Base-by-base conservation (phyloP, 92 coral and sea anemone genomes). In the Porites lobata region DNA sequence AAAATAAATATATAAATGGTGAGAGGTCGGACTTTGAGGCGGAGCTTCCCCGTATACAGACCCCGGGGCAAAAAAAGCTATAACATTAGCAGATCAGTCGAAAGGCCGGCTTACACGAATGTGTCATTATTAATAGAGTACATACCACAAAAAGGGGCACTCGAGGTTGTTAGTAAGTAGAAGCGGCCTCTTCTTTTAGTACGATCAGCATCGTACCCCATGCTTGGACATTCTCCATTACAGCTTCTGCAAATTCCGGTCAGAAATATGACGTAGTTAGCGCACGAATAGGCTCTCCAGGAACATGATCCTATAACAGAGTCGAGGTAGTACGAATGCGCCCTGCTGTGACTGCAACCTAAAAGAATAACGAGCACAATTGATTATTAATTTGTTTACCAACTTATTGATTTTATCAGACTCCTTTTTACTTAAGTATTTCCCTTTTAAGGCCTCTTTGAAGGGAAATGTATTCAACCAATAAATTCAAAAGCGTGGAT, bases 171-270 rank as follows among this genome's bases (percentile, higher is more conserved):
- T 24, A 69, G 68, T 19, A 77, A 22, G 72, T 77, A 86, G 24
- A 76, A 80, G 17, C 38, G 26, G 38, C 84, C 84, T 32, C 67
- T 51, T 18, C 18, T 75, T 18, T 64, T 68, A 11, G 76, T 75
- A 50, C 50, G 72, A 52, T 79, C 84, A 38, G 89, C 90, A 54
- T 79, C 87, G 19, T 79, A 84, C 21, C 95, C 92, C 95, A 92
- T 92, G 1, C 81, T 24, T 9, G 86, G 82, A 67, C 85, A 71
- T 22, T 65, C 79, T 8, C 75, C 79, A 50, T 58, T n/a, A 72
- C 85, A 78, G 6, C 21, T 80, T 7, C 38, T 32, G 77, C 95
- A 92, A 18, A 76, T 65, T 24, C 95, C 95, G 47, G 72, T 68
- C 10, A 65, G 66, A 54, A 92, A 92, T 20, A 65, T 76, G 43